A percentile compares a stretch with the other conserved stretches of the same genome.
phyloP scores from a whole-genome alignment of 2,113 vertebrate species.

The Chaenogobius annularis region DNA sequence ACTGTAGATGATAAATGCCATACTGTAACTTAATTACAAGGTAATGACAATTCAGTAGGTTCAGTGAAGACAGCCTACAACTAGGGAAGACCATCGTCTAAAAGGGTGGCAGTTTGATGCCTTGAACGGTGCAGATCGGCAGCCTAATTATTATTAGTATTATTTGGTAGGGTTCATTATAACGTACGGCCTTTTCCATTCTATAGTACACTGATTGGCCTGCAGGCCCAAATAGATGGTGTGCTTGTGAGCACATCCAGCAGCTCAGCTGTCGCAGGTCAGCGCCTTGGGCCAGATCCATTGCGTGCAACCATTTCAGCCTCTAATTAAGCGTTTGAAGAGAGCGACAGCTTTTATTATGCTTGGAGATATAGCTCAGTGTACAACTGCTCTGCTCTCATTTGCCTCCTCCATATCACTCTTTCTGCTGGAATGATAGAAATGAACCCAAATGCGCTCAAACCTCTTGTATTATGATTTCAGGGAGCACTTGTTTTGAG shows the following conservation, averaged over 20 bases:
- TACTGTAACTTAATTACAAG: not conserved
- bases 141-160: not conserved
- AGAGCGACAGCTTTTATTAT: slow-evolving; percentile 66
- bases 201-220: slow-evolving; percentile 35
- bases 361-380: slow-evolving; percentile 39
- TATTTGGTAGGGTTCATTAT: not conserved
- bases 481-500: slow-evolving; percentile 10
- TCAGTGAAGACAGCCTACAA: too few species aligned
- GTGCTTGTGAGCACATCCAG: slow-evolving; percentile 38
- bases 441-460: not conserved
- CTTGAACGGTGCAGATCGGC: too few species aligned
- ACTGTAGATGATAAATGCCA: not conserved
- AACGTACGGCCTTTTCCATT: slow-evolving; percentile 29
- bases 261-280: slow-evolving; percentile 51
- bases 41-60: not conserved
- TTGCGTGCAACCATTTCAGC: slow-evolving; percentile 67
- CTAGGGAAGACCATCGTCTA: too few species aligned
- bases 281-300: slow-evolving; percentile 62
- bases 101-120: too few species aligned
- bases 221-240: slow-evolving; percentile 45
- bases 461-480: not conserved
- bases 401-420: slow-evolving; percentile 15
- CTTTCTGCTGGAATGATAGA: slow-evolving; percentile 18
- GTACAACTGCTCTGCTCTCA: slow-evolving; percentile 14
- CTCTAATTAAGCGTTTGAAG: slow-evolving; percentile 76